Evolutionary conservation across 2,113 vertebrate genomes (phyloP).

Genomic region (Theristicus caerulescens): DNA sequence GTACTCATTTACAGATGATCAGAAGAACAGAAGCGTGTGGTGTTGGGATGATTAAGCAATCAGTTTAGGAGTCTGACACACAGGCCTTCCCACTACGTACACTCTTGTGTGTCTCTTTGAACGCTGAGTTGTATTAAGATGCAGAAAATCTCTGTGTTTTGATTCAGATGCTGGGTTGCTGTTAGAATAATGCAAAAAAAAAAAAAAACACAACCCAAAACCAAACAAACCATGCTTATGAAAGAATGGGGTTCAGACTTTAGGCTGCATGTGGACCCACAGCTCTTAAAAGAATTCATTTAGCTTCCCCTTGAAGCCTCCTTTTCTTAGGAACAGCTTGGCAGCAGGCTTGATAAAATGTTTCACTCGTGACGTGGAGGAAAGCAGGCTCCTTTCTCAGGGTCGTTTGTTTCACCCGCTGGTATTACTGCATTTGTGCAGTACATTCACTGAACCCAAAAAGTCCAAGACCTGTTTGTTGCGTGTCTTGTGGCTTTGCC

Average conservation of each 20-base stretch:
- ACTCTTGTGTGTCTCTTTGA: not conserved
- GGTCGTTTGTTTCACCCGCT: too few relatives aligned
- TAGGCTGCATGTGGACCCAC: not conserved
- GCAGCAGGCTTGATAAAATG: not conserved
- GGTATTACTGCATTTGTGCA: not conserved
- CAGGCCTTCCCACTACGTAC: not conserved
- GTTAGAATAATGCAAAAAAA: not conserved
- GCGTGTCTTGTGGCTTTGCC: not conserved
- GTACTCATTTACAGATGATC: not conserved
- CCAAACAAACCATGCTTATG: not conserved
- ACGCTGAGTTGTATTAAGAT: not conserved
- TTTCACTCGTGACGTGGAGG: not conserved
- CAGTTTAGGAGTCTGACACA: not conserved
- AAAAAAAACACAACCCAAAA: not conserved
- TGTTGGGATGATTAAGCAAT: not conserved
- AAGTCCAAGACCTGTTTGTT: not conserved
- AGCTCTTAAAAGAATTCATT: not conserved
- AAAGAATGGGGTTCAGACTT: not conserved
- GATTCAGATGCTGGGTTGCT: not conserved
- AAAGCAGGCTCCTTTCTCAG: not conserved
- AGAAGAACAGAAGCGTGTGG: not conserved
- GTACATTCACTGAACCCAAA: not conserved
- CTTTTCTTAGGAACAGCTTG: not conserved
- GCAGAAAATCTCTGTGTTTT: not conserved
- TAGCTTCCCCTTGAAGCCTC: not conserved